A percentile compares a stretch with the other conserved stretches of the same genome.
phyloP scores from a whole-genome alignment of 2,797 vertebrate species.

The Otolemur crassicaudatus region DNA sequence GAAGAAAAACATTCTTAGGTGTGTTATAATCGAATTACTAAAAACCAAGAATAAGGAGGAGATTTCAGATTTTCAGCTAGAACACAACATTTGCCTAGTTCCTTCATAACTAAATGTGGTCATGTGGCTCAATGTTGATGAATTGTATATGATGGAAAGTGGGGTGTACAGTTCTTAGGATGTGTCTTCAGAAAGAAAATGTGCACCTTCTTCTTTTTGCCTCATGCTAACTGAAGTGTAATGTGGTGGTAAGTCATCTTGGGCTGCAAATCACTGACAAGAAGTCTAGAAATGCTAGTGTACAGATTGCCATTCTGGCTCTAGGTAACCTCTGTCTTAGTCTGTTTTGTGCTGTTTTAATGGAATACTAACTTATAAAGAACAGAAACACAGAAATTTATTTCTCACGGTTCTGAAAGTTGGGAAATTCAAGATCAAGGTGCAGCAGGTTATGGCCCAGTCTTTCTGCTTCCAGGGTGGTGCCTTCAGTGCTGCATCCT shows the following conservation, averaged over 20 bases:
- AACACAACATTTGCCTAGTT: not conserved
- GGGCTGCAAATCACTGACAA: not conserved
- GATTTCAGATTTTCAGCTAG: not conserved
- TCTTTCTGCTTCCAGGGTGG: not conserved
- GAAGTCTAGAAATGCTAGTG: not conserved
- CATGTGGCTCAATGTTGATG: not conserved
- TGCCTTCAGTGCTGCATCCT: accelerated
- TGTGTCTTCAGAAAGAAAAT: not conserved
- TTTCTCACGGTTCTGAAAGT: not conserved
- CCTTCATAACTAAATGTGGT: not conserved
- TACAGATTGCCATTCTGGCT: not conserved
- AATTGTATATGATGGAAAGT: not conserved
- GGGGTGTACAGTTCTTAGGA: not conserved
- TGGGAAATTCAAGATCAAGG: not conserved
- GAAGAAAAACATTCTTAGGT: not conserved
- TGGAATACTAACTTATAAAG: not conserved
- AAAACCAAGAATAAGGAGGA: conserved; percentile 9
- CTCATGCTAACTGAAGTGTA: not conserved
- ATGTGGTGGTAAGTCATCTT: not conserved
- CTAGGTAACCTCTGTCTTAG: not conserved
- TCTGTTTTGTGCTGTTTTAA: not conserved
- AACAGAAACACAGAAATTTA: not conserved
- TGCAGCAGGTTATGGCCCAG: not conserved
- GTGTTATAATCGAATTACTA: not conserved
- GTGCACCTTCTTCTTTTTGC: not conserved